Base-by-base conservation (phyloP, 2,888 invertebrate genomes). In the Drosophila ezoana region DNA sequence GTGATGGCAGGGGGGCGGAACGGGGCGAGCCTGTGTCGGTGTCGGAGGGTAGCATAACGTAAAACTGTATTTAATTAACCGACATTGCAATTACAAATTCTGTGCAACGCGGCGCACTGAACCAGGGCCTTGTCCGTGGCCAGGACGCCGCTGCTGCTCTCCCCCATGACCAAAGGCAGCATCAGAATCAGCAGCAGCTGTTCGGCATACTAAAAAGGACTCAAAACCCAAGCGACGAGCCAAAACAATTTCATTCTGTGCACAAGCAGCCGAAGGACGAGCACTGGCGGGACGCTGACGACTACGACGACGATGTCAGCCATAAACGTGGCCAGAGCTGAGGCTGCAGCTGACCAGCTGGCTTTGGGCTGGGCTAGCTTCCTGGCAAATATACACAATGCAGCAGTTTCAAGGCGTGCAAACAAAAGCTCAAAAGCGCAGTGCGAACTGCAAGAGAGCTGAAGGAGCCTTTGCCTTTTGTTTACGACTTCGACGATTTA, bases 81-180 rank as follows among this genome's bases (percentile, higher is more conserved):
- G 89, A 89, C 90, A 90, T 90, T 80, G 90, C 88, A 90, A 90
- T 90, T 90, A 90, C 89, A 90, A 90, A 90, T 90, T 90, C 90
- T 90, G 87, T 89, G 84, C 87, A 89, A 72, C 79, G 72, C 79
- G 71, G 75, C 68, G 69, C 61, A 60, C 66, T 73, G 66, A 66
- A 63, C 72, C 68, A 53, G 64, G 58, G 60, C 71, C 56, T 68
- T 67, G 76, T 71, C 60, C 60, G 66, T 38, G 74, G 68, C 41
- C 35, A 43, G 60, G 40, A 37, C 56, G 43, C 33, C 35, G 32
- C 18, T 14, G 14, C 53, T 18, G 37, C 33, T n/a, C 43, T 35
- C 23, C 47, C 44, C 4, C n/a, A 4, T 63, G 48, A 10, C 40
- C 52, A 45, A 16, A 33, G 45, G 61, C 44, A 61, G 53, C 57